Evolutionary conservation across 1,140 invertebrate genomes (phyloP).

Genomic region (Drosophila subpulchrella): DNA sequence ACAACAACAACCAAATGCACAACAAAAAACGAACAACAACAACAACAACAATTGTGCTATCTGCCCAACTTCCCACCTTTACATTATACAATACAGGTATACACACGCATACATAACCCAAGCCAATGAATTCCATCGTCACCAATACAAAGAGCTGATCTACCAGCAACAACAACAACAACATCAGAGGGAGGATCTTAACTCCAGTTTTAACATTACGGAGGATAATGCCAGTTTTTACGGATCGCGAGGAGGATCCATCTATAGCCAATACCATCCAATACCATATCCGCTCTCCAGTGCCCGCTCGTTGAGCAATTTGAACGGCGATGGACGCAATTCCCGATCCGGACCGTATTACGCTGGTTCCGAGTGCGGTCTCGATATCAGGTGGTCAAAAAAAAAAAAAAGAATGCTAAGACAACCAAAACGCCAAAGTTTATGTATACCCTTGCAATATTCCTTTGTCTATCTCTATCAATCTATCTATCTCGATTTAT

Average conservation of each 20-base stretch:
- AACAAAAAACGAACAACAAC: conserved; percentile 29
- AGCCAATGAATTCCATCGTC: conserved; percentile 83
- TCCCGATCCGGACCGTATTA: conserved; percentile 60
- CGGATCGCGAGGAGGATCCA: conserved; percentile 35
- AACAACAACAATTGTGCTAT: conserved; percentile 44
- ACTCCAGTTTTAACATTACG: conserved; percentile 60
- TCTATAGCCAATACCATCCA: conserved; percentile 25
- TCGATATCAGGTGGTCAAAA: conserved; percentile 75
- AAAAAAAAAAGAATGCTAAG: conserved; percentile 1
- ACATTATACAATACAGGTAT: conserved; percentile 65
- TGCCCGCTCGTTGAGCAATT: conserved; percentile 70
- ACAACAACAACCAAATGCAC: conserved; percentile 48
- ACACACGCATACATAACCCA: conserved; percentile 84
- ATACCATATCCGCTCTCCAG: conserved; percentile 39
- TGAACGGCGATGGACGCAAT: conserved; percentile 52
- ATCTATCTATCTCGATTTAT: too few relatives aligned
- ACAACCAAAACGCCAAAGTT: conserved; percentile 17
- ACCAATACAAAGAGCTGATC: conserved; percentile 62
- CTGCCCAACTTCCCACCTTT: conserved; percentile 42
- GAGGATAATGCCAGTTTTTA: conserved; percentile 66
- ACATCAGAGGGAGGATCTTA: conserved; percentile 57
- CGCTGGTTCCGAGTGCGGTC: conserved; percentile 79
- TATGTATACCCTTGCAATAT: conserved; percentile 20
- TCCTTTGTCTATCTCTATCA: too few relatives aligned
- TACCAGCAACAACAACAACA: conserved; percentile 64